phyloP scores from a whole-genome alignment of 2,888 invertebrate genomes.

The Rosalia funebris region DNA sequence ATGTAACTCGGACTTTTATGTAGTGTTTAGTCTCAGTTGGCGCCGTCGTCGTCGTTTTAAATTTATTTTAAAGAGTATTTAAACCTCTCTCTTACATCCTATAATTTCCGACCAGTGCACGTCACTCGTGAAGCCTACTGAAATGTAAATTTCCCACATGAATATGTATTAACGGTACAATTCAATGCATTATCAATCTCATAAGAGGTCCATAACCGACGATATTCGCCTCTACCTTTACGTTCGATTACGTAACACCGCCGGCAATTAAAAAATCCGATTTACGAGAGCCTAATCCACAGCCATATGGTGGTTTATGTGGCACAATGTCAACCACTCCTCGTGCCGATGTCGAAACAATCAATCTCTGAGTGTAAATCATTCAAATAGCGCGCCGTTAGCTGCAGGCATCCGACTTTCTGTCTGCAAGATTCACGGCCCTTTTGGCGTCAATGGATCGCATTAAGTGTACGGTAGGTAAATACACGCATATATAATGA shows the following conservation, averaged over 20 bases:
- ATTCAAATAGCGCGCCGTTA: constrained; percentile 34
- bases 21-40: too few relatives aligned
- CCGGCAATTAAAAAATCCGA: constrained; percentile 7
- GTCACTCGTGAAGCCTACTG: too few relatives aligned
- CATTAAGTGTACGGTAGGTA: neutral
- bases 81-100: too few relatives aligned
- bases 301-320: constrained; percentile 45
- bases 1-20: too few relatives aligned
- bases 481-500: neutral
- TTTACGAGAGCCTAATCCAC: constrained; percentile 24
- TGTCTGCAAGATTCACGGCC: constrained; percentile 32
- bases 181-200: too few relatives aligned
- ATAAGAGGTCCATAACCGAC: neutral
- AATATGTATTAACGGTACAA: too few relatives aligned
- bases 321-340: constrained; percentile 51
- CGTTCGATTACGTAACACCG: constrained; percentile 4
- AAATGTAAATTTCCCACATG: too few relatives aligned
- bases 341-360: constrained; percentile 39
- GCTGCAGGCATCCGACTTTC: constrained; percentile 38
- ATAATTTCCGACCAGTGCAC: too few relatives aligned
- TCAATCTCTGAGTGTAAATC: constrained; percentile 39
- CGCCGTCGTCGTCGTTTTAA: too few relatives aligned
- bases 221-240: neutral
- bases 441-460: constrained; percentile 18
- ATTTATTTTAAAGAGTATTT: too few relatives aligned